A percentile compares a stretch with the other conserved stretches of the same genome.
Evolutionary conservation across 1,140 invertebrate genomes (phyloP).

Genomic region (Panulirus ornatus): DNA sequence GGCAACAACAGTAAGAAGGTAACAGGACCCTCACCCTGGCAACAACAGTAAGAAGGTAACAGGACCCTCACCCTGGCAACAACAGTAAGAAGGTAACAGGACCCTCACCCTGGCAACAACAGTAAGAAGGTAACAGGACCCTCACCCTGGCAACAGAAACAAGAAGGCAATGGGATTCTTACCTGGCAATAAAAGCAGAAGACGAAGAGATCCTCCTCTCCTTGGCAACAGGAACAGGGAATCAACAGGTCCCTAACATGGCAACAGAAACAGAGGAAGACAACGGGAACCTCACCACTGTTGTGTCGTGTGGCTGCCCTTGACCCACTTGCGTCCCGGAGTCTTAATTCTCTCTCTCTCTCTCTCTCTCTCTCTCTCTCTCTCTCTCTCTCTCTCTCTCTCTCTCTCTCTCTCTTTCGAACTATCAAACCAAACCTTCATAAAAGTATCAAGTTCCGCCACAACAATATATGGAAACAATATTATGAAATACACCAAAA

Average conservation of each 20-base stretch:
- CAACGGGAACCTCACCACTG: background rate
- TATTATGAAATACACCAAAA: background rate
- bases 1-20: too few species aligned
- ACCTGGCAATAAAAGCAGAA: too few species aligned
- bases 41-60: too few species aligned
- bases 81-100: too few species aligned
- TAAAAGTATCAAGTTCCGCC: background rate
- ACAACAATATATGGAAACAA: background rate
- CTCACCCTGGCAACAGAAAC: too few species aligned
- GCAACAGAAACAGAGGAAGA: background rate
- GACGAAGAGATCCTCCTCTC: too few species aligned
- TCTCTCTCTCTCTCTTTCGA: background rate
- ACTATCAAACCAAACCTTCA: background rate
- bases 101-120: too few species aligned
- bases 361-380: conserved; percentile 42
- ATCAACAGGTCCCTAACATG: background rate
- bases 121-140: too few species aligned
- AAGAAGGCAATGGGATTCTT: too few species aligned
- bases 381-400: background rate
- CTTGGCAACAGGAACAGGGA: background rate
- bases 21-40: too few species aligned
- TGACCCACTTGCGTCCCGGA: background rate
- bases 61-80: too few species aligned
- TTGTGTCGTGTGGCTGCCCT: background rate
- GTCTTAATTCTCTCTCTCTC: conserved; percentile 12